These are phyloP conservation scores for Bucorvus abyssinicus DNA, from an alignment of 2,797 vertebrate genomes.

Conservation along the genomic window DNA sequence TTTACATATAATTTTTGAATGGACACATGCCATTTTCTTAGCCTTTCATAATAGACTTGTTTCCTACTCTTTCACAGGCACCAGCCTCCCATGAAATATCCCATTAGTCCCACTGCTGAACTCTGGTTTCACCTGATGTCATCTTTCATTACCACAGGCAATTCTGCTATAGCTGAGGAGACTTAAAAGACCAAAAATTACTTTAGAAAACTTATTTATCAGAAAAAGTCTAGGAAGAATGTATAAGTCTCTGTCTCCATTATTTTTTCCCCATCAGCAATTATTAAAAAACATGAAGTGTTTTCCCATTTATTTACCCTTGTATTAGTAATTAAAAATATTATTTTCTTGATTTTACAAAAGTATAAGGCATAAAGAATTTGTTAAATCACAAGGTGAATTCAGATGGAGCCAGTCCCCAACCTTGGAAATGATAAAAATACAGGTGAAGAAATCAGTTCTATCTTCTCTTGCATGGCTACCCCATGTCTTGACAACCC, in stretches of 20 bases:
- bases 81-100: not conserved
- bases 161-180: not conserved
- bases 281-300: not conserved
- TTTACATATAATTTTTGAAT: not conserved
- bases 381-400: not conserved
- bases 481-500: not conserved
- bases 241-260: not conserved
- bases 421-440: not conserved
- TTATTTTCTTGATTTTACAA: slow-evolving; percentile 1
- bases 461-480: not conserved
- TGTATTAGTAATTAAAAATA: not conserved
- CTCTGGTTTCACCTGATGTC: not conserved
- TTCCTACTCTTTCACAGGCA: not conserved
- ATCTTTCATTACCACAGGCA: not conserved
- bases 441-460: not conserved
- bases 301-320: not conserved
- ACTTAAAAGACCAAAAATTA: not conserved
- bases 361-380: not conserved
- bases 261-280: not conserved
- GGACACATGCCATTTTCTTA: not conserved
- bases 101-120: not conserved
- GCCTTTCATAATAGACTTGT: not conserved
- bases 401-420: not conserved
- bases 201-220: not conserved
- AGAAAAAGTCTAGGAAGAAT: not conserved